Percentiles rank a stretch among this genome's conserved stretches.
phyloP scores from a whole-genome alignment of 2,113 vertebrate genomes.

The Lagopus leucura region DNA sequence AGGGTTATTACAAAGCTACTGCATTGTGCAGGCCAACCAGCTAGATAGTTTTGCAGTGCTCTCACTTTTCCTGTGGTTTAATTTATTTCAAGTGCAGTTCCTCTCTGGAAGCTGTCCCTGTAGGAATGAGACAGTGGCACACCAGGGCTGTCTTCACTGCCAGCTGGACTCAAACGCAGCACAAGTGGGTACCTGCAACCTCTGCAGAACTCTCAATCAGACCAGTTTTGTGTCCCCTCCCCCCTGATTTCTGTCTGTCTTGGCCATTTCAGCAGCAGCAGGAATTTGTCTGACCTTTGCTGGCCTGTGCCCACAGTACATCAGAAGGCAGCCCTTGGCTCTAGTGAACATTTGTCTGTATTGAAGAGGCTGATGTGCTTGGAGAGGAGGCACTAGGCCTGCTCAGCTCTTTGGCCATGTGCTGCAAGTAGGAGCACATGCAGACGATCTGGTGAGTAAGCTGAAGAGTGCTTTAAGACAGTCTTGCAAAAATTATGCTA shows the following conservation, averaged over 20 bases:
- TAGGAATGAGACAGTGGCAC: neutral
- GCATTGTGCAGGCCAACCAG: accelerated
- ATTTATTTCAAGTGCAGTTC: neutral
- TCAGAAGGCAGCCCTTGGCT: neutral
- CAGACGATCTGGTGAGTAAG: neutral
- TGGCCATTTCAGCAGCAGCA: neutral
- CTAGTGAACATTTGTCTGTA: neutral
- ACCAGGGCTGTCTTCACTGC: neutral
- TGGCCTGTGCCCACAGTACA: neutral
- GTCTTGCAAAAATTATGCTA: neutral
- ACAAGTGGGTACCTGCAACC: neutral
- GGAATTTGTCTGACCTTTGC: neutral
- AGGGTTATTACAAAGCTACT: neutral
- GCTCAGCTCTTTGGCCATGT: neutral
- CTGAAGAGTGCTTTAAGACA: neutral
- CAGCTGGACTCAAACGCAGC: neutral
- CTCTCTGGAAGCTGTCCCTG: neutral
- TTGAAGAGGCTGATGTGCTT: neutral
- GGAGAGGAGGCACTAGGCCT: neutral
- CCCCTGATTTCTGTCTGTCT: accelerated
- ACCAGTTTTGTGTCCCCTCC: neutral
- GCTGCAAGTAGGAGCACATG: neutral
- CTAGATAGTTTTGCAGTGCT: neutral
- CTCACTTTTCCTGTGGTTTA: neutral
- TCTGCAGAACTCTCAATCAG: neutral